Evolutionary conservation across 2,888 invertebrate genomes (phyloP), one percentile per base, ranked within the genome.

Genomic region (Lasius platythorax): DNA sequence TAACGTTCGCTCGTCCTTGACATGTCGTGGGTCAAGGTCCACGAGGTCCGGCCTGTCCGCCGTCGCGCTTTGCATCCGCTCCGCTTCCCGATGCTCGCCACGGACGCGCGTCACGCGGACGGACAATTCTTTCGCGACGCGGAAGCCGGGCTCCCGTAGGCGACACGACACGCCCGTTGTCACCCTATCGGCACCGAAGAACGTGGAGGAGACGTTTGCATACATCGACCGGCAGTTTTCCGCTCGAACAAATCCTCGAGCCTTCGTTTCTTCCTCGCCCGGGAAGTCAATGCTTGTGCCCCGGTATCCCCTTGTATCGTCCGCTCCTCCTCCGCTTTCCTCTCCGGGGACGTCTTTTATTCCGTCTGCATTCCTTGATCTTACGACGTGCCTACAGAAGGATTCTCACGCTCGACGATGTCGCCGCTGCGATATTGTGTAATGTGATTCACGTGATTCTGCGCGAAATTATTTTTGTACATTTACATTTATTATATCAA

Each of bases 201-300:
- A 94, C 92, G 91, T 89, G 91, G 90, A 91, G 88, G 91, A 93
- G 93, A 92, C 94, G 94, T 95, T 95, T 94, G 94, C 95, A 95
- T 95, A 94, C 93, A 94, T 94, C 93, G 94, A 91, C 92, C 93
- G 93, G 93, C 92, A 94, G 93, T 95, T 95, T 95, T 95, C 93
- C 93, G 91, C 93, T 93, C 89, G 93, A 94, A 93, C 94, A 94
- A 94, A 95, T 94, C 93, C 93, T 89, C 89, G 88, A 87, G 86
- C 84, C 88, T 78, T 86, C 82, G 89, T 88, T 87, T 82, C 90
- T 87, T 79, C 78, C 68, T 76, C 72, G 18, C 40, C 4, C 70
- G 83, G 85, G 85, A 90, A 91, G 91, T 92, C 91, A 87, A 90
- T 89, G 88, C 84, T 82, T 64, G 78, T 5, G 23, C 68, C 33